Conservation (phyloP, 2,888 invertebrate genomes). For the Eretmocerus hayati region DNA sequence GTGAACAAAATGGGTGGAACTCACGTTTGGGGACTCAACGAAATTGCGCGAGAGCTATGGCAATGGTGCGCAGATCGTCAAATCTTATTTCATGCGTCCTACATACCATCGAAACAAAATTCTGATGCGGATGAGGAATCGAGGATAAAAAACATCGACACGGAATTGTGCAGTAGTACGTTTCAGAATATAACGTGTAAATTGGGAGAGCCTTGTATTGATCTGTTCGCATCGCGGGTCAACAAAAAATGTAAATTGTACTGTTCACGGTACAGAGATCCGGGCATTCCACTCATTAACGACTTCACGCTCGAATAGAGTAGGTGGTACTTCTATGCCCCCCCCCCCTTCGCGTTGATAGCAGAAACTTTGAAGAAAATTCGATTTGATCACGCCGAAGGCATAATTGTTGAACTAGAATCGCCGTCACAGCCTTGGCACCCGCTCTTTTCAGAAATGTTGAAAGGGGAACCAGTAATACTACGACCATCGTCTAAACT, state of each 20-base stretch:
- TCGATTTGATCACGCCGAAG: not conserved
- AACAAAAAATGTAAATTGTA: not conserved
- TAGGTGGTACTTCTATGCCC: not conserved
- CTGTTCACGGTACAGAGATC: not conserved
- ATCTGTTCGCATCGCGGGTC: not conserved
- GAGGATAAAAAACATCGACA: not conserved
- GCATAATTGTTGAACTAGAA: not conserved
- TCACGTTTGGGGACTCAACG: slow-evolving; percentile 22
- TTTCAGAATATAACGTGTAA: not conserved
- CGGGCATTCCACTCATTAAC: not conserved
- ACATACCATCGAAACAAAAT: not conserved
- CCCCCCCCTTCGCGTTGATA: not conserved
- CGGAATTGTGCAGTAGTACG: not conserved
- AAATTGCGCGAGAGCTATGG: slow-evolving; percentile 17
- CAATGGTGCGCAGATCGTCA: slow-evolving; percentile 14
- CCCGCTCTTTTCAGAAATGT: not conserved
- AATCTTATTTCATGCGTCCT: not conserved
- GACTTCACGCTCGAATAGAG: not conserved
- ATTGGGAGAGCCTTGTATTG: not conserved
- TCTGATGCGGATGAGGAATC: not conserved
- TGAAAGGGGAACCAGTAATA: not conserved
- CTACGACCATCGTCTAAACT: not conserved
- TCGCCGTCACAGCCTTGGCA: not conserved
- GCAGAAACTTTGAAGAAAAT: not conserved
- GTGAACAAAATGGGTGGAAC: slow-evolving; percentile 23